A percentile compares a stretch with the other conserved stretches of the same genome.
These are phyloP conservation scores for Fabriciana adippe DNA, from an alignment of 2,888 invertebrate species.

Conservation along the genomic window DNA sequence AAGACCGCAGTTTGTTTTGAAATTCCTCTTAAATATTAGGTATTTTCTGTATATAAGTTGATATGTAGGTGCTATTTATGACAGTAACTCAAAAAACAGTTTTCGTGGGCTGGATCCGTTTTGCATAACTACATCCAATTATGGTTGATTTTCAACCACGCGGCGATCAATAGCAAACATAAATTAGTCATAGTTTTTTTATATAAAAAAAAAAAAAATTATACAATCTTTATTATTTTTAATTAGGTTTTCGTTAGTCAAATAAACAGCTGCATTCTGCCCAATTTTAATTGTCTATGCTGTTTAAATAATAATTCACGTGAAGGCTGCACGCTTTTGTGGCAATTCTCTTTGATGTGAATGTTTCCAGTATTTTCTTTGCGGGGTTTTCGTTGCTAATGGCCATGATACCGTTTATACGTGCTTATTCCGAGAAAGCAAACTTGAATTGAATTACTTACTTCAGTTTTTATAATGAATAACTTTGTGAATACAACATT, in stretches of 20 bases:
- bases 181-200: too few relatives aligned
- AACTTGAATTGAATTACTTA: slow-evolving; percentile 21
- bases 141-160: too few relatives aligned
- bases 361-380: slow-evolving; percentile 26
- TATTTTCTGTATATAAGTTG: too few relatives aligned
- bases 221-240: neutral
- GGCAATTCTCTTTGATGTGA: slow-evolving; percentile 33
- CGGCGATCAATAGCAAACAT: too few relatives aligned
- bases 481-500: neutral
- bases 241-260: neutral
- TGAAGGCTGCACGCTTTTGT: slow-evolving; percentile 23
- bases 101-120: too few relatives aligned
- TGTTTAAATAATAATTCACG: slow-evolving; percentile 29
- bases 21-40: too few relatives aligned
- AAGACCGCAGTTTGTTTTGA: too few relatives aligned
- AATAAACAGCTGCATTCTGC: slow-evolving; percentile 2
- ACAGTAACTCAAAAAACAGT: too few relatives aligned
- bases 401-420: slow-evolving; percentile 20
- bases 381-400: slow-evolving; percentile 22
- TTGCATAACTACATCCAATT: too few relatives aligned
- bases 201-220: too few relatives aligned
- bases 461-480: slow-evolving; percentile 4
- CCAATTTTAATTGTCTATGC: slow-evolving; percentile 19
- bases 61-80: too few relatives aligned
- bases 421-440: slow-evolving; percentile 22